Conservation (phyloP, 2,797 vertebrate species). For the Lagorchestes hirsutus region DNA sequence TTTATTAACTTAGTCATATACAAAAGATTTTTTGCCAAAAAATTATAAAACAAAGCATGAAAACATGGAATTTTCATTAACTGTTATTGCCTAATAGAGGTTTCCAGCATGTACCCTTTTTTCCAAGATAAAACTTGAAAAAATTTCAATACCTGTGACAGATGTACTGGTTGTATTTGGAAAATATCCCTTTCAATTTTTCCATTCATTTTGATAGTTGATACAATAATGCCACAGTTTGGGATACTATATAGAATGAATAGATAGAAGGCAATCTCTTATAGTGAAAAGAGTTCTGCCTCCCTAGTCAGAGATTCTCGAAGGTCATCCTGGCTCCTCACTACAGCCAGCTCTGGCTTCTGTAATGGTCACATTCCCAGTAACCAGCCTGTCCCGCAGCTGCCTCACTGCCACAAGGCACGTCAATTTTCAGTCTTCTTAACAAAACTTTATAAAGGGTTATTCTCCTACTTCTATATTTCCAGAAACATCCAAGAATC, state of each 20-base stretch:
- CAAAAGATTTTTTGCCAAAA: constrained; percentile 56
- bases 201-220: constrained; percentile 24
- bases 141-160: constrained; percentile 37
- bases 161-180: constrained; percentile 4
- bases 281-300: background rate
- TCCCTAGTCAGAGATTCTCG: background rate
- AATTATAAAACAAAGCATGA: constrained; percentile 58
- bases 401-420: too few species aligned
- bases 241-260: background rate
- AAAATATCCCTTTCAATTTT: constrained; percentile 18
- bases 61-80: constrained; percentile 32
- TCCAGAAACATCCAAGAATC: background rate
- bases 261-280: background rate
- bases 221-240: background rate
- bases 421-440: background rate
- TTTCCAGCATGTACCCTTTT: background rate
- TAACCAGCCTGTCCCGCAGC: too few species aligned
- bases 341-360: too few species aligned
- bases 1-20: constrained; percentile 63
- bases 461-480: background rate
- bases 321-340: too few species aligned
- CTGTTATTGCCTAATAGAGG: constrained; percentile 31
- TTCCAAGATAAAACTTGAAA: background rate
- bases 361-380: too few species aligned
- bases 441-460: background rate